Percentiles rank a stretch among this genome's conserved stretches.
These are phyloP conservation scores for Lacanobia wlatinum DNA, from an alignment of 2,888 invertebrate species.

Conservation along the genomic window DNA sequence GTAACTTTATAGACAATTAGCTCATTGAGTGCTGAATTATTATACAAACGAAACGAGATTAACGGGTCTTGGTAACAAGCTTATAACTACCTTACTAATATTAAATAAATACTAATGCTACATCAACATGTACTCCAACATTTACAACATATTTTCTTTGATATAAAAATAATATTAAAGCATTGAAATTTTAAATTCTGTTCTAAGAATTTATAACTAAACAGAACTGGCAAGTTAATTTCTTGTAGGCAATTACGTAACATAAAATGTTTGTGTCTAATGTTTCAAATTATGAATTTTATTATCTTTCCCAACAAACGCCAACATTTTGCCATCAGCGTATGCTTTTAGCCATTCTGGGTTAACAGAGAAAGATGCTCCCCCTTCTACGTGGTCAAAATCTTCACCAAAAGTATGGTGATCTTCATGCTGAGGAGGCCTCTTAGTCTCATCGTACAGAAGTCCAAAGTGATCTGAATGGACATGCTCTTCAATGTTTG, in stretches of 20 bases:
- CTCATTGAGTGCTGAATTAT: background rate
- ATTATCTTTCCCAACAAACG: conserved; percentile 45
- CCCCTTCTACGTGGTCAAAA: conserved; percentile 66
- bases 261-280: conserved; percentile 10
- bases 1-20: background rate
- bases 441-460: conserved; percentile 56
- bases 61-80: background rate
- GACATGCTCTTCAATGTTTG: conserved; percentile 62
- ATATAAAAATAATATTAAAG: conserved; percentile 24
- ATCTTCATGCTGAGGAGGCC: conserved; percentile 32
- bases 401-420: conserved; percentile 59
- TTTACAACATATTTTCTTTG: background rate
- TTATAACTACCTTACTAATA: background rate
- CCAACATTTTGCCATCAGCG: conserved; percentile 50
- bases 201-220: conserved; percentile 11
- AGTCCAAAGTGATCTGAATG: conserved; percentile 61
- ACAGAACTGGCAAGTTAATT: conserved; percentile 43
- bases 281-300: conserved; percentile 23
- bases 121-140: background rate
- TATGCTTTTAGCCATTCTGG: conserved; percentile 63
- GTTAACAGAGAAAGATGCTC: conserved; percentile 55
- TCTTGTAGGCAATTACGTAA: background rate
- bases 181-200: background rate
- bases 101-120: conserved; percentile 4
- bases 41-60: background rate